A percentile compares a stretch with the other conserved stretches of the same genome.
Conservation (phyloP, 2,113 vertebrate genomes). For the Ictalurus punctatus region DNA sequence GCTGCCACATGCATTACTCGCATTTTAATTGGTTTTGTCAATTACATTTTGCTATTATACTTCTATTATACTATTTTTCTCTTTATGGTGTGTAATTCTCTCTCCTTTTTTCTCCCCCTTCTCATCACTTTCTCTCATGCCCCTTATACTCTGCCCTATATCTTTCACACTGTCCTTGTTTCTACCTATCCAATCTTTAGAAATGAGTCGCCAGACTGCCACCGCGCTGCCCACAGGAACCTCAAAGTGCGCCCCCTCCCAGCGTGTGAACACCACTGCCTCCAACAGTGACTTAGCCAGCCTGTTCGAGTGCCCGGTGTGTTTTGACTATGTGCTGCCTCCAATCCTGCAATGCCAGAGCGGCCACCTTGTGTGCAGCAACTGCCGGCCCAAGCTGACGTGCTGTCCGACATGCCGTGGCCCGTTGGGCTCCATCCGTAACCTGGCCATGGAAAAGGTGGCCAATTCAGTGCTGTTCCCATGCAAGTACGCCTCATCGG, state of each 20-base stretch:
- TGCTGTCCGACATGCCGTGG: slow-evolving; percentile 98
- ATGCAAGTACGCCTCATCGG: slow-evolving; percentile 97
- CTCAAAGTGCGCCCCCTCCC: slow-evolving; percentile 96
- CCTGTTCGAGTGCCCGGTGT: slow-evolving; percentile 97
- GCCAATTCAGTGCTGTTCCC: slow-evolving; percentile 98
- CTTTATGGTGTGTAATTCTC: background rate
- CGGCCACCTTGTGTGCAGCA: slow-evolving; percentile 97
- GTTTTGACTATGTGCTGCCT: slow-evolving; percentile 99
- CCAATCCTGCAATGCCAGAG: slow-evolving; percentile 99
- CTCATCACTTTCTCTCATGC: background rate
- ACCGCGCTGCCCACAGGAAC: slow-evolving; percentile 97
- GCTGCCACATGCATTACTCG: background rate
- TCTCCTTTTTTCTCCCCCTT: background rate
- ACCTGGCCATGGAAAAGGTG: slow-evolving; percentile 99
- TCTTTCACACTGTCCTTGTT: background rate
- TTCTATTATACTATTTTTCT: background rate
- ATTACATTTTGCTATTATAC: background rate
- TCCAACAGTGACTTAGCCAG: slow-evolving; percentile 99
- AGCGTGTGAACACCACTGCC: slow-evolving; percentile 96
- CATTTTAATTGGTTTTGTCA: background rate
- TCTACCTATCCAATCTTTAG: slow-evolving; percentile 68
- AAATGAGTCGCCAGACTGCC: slow-evolving; percentile 99
- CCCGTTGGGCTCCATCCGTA: slow-evolving; percentile 95
- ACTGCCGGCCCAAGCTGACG: slow-evolving; percentile 98
- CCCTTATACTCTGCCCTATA: background rate